phyloP scores from a whole-genome alignment of 2,113 vertebrate species.

The Syrrhaptes paradoxus region DNA sequence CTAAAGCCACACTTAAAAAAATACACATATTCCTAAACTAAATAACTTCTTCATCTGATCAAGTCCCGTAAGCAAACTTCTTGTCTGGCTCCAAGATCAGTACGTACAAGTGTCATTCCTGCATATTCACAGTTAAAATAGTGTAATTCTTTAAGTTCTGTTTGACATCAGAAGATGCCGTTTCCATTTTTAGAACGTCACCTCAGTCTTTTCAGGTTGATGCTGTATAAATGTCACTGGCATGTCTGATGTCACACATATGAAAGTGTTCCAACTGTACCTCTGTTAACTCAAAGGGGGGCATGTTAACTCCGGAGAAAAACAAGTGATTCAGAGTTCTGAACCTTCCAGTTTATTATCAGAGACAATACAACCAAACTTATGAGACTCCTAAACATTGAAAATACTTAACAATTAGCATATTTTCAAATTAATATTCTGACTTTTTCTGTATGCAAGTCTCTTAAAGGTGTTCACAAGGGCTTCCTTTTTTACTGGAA shows the following conservation, averaged over 20 bases:
- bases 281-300: neutral
- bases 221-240: neutral
- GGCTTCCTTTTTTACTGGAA: neutral
- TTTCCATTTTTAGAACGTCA: neutral
- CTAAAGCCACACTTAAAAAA: neutral
- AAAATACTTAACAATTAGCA: neutral
- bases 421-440: neutral
- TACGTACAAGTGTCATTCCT: neutral
- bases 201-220: neutral
- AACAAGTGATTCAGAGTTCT: no score
- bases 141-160: neutral
- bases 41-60: neutral
- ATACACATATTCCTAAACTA: neutral
- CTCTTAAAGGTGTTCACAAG: neutral
- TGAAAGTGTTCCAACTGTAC: neutral
- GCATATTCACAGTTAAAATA: neutral
- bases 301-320: neutral
- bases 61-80: neutral
- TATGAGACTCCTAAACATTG: neutral
- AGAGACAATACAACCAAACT: neutral
- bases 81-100: neutral
- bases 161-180: neutral
- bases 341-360: neutral
- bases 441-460: rapidly evolving
- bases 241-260: neutral